A percentile compares a stretch with the other conserved stretches of the same genome.
These are phyloP conservation scores for Halictus rubicundus DNA, from an alignment of 1,140 invertebrate species.

Conservation along the genomic window DNA sequence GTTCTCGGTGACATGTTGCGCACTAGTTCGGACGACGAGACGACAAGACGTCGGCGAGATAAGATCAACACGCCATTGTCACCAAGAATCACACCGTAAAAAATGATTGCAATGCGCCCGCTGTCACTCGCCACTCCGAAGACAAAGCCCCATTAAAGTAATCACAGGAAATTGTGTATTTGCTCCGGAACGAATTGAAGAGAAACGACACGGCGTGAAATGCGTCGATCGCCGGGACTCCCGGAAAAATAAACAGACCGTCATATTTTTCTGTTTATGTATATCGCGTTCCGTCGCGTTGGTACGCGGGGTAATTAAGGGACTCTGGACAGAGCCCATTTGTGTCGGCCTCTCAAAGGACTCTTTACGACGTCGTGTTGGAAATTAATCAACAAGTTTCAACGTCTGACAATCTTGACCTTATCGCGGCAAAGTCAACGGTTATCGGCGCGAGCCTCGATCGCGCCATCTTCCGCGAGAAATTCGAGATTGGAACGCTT, in stretches of 20 bases:
- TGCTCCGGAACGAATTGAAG: slow-evolving; percentile 1
- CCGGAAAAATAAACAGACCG: slow-evolving; percentile 33
- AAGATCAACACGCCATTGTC: not conserved
- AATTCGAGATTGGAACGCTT: not conserved
- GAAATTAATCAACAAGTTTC: slow-evolving; percentile 14
- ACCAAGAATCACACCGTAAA: not conserved
- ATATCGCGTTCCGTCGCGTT: not conserved
- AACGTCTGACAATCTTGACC: not conserved
- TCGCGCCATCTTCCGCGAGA: not conserved
- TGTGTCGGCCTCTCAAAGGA: not conserved
- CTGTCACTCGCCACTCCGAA: not conserved
- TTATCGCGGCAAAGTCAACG: not conserved
- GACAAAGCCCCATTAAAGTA: slow-evolving; percentile 13
- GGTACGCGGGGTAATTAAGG: not conserved
- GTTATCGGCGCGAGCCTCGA: slow-evolving; percentile 6
- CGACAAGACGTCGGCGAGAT: not conserved
- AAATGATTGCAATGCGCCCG: not conserved
- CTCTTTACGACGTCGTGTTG: not conserved
- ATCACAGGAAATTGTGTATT: slow-evolving; percentile 33
- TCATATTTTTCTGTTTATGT: slow-evolving; percentile 23
- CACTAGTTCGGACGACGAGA: not conserved
- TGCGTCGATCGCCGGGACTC: slow-evolving; percentile 6
- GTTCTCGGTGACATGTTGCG: not conserved
- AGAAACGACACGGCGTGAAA: not conserved
- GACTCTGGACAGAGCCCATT: not conserved